Percentiles rank a stretch among this genome's conserved stretches.
Evolutionary conservation across 1,140 invertebrate genomes (phyloP).

Genomic region (Cherax destructor): DNA sequence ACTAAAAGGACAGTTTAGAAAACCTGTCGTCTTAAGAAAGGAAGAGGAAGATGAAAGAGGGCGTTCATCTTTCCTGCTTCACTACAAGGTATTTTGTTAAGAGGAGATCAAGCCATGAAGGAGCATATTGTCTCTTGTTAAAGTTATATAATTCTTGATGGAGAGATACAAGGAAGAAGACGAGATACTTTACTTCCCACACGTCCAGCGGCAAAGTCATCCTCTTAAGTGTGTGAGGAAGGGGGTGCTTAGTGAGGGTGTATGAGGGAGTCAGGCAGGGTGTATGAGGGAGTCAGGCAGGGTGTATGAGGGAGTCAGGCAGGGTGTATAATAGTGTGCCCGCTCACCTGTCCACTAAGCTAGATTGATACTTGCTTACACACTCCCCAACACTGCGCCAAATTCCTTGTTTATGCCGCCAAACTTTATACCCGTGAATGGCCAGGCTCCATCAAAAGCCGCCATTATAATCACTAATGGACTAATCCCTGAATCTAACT

Average conservation of each 20-base stretch:
- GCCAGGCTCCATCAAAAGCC: conserved; percentile 22
- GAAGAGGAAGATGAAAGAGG: no score
- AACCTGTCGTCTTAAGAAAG: no score
- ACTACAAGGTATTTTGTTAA: no score
- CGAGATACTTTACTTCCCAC: no score
- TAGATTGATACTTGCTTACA: conserved; percentile 17
- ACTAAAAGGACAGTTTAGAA: no score
- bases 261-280: background rate
- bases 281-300: background rate
- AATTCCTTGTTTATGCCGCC: conserved; percentile 27
- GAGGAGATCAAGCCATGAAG: no score
- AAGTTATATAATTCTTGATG: no score
- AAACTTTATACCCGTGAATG: conserved; percentile 34
- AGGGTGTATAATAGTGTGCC: background rate
- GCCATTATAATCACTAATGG: conserved; percentile 35
- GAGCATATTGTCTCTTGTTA: no score
- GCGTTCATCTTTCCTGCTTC: no score
- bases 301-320: background rate
- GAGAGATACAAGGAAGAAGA: no score
- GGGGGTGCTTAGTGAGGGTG: no score
- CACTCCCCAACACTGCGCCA: conserved; percentile 27
- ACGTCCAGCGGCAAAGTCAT: background rate
- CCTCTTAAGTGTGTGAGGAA: background rate
- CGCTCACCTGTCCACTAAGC: background rate
- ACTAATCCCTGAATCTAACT: conserved; percentile 23